Evolutionary conservation across 2,888 invertebrate species (phyloP).

Genomic region (Drosophila macrospina): DNA sequence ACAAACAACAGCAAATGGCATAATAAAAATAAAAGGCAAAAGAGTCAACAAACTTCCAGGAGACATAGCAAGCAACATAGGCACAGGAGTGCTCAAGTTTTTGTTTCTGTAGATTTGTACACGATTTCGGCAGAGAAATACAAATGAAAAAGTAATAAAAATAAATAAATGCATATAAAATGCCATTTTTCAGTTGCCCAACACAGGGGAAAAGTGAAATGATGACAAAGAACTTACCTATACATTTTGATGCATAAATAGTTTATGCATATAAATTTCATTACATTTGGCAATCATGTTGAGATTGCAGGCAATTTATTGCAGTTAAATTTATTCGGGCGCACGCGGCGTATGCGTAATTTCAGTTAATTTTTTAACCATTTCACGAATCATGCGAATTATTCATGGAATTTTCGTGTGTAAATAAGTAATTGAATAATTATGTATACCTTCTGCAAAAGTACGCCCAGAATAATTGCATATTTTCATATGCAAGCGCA

Average conservation of each 20-base stretch:
- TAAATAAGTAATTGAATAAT: constrained; percentile 57
- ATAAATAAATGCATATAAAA: neutral
- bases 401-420: constrained; percentile 40
- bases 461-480: constrained; percentile 23
- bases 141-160: neutral
- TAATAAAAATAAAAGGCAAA: constrained; percentile 24
- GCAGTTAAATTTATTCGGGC: constrained; percentile 13
- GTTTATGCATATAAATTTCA: constrained; percentile 6
- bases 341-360: constrained; percentile 41
- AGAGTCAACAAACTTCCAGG: constrained; percentile 52
- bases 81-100: neutral
- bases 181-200: neutral
- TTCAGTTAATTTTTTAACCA: constrained; percentile 29
- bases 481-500: constrained; percentile 3
- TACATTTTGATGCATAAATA: neutral
- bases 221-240: neutral
- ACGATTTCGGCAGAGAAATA: neutral
- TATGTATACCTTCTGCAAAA: constrained; percentile 23
- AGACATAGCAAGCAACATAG: constrained; percentile 12
- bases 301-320: constrained; percentile 1
- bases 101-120: neutral
- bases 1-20: constrained; percentile 5
- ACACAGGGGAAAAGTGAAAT: neutral
- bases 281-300: neutral
- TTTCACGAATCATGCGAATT: constrained; percentile 32